phyloP scores from a whole-genome alignment of 2,888 invertebrate species.

The Noctua janthe region DNA sequence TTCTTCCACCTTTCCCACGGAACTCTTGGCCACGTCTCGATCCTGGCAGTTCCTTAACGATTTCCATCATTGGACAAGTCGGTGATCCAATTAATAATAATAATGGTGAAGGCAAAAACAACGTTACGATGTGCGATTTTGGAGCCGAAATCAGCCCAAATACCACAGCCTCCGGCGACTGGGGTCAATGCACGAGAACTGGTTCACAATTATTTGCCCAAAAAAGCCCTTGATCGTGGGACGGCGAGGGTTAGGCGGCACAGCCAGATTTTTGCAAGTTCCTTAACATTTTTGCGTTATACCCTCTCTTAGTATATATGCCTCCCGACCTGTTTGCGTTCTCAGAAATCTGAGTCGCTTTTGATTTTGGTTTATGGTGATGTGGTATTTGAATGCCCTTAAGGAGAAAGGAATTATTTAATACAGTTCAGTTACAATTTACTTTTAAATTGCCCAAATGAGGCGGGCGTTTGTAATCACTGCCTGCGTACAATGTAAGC shows the following conservation, averaged over 20 bases:
- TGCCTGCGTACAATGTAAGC: conserved; percentile 16
- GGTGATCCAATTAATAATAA: conserved; percentile 90
- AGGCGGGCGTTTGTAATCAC: conserved; percentile 51
- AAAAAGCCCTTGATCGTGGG: conserved; percentile 82
- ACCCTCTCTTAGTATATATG: conserved; percentile 62
- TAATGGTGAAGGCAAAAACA: conserved; percentile 85
- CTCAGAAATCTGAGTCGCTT: conserved; percentile 49
- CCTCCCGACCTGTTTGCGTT: conserved; percentile 48
- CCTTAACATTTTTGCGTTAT: conserved; percentile 72
- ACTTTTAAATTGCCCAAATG: conserved; percentile 57
- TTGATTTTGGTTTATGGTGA: conserved; percentile 63
- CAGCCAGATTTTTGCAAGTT: conserved; percentile 71
- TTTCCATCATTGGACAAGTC: conserved; percentile 79
- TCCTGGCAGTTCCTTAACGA: conserved; percentile 79
- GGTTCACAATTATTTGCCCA: conserved; percentile 85
- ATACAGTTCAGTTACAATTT: conserved; percentile 62
- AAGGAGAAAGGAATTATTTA: conserved; percentile 59
- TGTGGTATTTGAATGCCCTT: conserved; percentile 58
- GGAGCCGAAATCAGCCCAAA: conserved; percentile 86
- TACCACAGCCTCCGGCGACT: conserved; percentile 79
- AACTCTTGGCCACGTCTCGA: conserved; percentile 66
- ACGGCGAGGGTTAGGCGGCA: conserved; percentile 70
- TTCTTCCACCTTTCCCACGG: conserved; percentile 61
- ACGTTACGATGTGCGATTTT: conserved; percentile 87
- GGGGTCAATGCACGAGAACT: conserved; percentile 82